Evolutionary conservation across 2,113 vertebrate genomes (phyloP).

Genomic region (Poecilia latipinna): DNA sequence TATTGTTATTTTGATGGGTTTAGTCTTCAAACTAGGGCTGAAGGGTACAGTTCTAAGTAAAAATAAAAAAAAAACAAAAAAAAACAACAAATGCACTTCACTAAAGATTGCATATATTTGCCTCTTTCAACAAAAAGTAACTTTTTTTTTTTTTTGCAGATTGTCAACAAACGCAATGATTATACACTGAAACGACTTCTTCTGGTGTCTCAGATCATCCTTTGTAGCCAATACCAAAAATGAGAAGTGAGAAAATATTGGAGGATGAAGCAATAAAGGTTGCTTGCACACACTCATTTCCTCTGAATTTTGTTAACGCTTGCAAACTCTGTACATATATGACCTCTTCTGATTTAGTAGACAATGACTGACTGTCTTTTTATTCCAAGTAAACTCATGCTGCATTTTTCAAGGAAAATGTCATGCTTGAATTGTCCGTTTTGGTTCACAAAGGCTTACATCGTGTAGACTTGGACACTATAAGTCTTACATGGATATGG

Average conservation of each 20-base stretch:
- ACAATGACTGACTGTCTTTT: no score
- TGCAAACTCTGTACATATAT: no score
- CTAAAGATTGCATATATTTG: neutral
- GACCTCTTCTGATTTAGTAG: no score
- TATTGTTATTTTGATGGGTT: no score
- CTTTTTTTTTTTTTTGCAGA: neutral
- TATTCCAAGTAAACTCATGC: no score
- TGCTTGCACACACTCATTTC: neutral
- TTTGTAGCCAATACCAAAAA: neutral
- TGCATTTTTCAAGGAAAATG: no score
- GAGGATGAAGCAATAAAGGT: neutral
- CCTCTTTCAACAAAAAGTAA: neutral
- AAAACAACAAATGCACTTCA: no score
- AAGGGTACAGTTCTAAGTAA: no score
- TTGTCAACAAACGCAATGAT: neutral
- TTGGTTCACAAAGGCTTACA: neutral
- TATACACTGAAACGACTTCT: neutral
- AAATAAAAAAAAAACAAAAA: no score
- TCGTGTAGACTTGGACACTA: neutral
- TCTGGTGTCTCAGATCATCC: neutral
- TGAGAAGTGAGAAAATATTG: neutral
- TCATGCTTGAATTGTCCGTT: neutral
- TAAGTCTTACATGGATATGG: neutral
- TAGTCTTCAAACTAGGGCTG: no score
- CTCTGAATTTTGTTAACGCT: neutral